A percentile compares a stretch with the other conserved stretches of the same genome.
phyloP scores from a whole-genome alignment of 2,113 vertebrate species.

The Gallinago paraguaiae region DNA sequence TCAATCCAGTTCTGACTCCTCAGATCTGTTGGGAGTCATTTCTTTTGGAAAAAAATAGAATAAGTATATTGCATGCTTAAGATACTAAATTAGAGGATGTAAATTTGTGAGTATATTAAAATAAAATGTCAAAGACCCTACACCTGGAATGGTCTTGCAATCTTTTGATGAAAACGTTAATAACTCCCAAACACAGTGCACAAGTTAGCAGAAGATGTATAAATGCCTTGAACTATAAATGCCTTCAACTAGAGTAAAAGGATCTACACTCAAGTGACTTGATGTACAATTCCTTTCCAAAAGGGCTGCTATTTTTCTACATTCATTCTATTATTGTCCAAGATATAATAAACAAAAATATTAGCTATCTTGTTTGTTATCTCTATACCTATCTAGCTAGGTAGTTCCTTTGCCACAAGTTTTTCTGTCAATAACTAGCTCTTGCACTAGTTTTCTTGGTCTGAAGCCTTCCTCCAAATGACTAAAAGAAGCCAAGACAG shows the following conservation, averaged over 20 bases:
- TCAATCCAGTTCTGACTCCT: slow-evolving; percentile 52
- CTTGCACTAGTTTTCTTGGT: background rate
- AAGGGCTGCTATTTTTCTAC: background rate
- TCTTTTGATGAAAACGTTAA: background rate
- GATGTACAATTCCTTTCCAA: background rate
- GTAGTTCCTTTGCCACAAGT: background rate
- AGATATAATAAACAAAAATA: background rate
- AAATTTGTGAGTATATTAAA: background rate
- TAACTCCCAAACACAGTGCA: background rate
- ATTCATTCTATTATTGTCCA: background rate
- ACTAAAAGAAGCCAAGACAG: background rate
- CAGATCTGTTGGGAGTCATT: background rate
- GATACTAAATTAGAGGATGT: background rate
- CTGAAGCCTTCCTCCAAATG: background rate
- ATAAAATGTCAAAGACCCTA: background rate
- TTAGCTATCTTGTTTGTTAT: background rate
- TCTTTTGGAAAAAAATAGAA: background rate
- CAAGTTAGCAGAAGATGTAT: background rate
- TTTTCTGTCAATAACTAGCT: background rate
- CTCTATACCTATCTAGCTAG: background rate
- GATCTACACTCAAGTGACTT: background rate
- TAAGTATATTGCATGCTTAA: background rate
- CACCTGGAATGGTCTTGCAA: background rate
- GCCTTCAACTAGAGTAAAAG: background rate
- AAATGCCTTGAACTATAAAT: background rate